A percentile compares a stretch with the other conserved stretches of the same genome.
These are phyloP conservation scores for Geotrupes spiniger DNA, from an alignment of 2,888 invertebrate genomes.

Conservation along the genomic window DNA sequence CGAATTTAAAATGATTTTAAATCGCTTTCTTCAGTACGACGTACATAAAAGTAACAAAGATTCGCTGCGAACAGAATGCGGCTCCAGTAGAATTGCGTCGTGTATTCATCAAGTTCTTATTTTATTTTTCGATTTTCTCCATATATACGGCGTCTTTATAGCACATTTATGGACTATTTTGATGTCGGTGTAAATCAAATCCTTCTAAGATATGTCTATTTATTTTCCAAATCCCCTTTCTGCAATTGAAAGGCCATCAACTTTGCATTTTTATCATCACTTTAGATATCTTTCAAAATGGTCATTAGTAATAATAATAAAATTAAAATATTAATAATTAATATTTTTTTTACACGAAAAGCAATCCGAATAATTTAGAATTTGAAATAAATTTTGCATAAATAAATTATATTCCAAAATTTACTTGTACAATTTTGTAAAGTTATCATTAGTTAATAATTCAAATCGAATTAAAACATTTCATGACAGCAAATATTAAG, in stretches of 20 bases:
- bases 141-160: constrained; percentile 15
- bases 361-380: too few relatives aligned
- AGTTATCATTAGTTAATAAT: too few relatives aligned
- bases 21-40: constrained; percentile 15
- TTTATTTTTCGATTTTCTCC: constrained; percentile 7
- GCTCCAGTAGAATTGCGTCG: constrained; percentile 17
- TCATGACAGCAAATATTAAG: too few relatives aligned
- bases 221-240: constrained; percentile 19
- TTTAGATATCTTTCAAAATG: too few relatives aligned
- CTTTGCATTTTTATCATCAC: constrained; percentile 24
- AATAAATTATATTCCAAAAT: too few relatives aligned
- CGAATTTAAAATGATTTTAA: constrained; percentile 24
- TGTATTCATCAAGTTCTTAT: constrained; percentile 13
- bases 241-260: constrained; percentile 4
- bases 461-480: too few relatives aligned
- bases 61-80: constrained; percentile 19
- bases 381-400: too few relatives aligned
- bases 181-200: constrained; percentile 29
- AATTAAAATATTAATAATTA: too few relatives aligned
- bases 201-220: constrained; percentile 19
- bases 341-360: too few relatives aligned
- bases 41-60: constrained; percentile 24
- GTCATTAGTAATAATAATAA: too few relatives aligned
- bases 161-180: constrained; percentile 26
- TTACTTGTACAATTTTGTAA: too few relatives aligned